Evolutionary conservation across 1,140 invertebrate genomes (phyloP).

Genomic region (Lucilia sericata): DNA sequence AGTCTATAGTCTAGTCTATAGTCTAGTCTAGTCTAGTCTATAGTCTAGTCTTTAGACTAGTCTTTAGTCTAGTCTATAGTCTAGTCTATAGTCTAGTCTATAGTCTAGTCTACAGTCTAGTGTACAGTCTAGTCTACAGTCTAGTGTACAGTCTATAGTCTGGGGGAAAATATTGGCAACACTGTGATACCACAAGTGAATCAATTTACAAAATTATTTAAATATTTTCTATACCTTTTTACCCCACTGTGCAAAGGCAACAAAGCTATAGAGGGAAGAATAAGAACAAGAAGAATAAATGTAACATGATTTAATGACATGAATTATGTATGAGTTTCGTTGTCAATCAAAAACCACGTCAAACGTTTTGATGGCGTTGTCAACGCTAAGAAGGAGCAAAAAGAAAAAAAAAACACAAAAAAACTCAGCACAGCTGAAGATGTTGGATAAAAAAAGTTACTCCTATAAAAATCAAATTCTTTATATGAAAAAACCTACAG

Average conservation of each 20-base stretch:
- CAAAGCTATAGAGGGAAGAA: slow-evolving; percentile 42
- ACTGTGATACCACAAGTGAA: too few relatives aligned
- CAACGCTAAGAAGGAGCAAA: slow-evolving; percentile 55
- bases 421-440: slow-evolving; percentile 33
- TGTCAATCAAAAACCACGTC: slow-evolving; percentile 69
- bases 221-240: not conserved
- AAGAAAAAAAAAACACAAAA: not conserved
- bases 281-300: slow-evolving; percentile 59
- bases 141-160: too few relatives aligned
- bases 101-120: too few relatives aligned
- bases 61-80: too few relatives aligned
- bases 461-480: slow-evolving; percentile 35
- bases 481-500: slow-evolving; percentile 20
- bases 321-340: slow-evolving; percentile 68
- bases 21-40: too few relatives aligned
- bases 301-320: slow-evolving; percentile 69
- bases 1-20: too few relatives aligned
- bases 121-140: too few relatives aligned
- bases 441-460: not conserved
- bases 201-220: too few relatives aligned
- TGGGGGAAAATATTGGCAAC: too few relatives aligned
- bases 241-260: slow-evolving; percentile 6
- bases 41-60: too few relatives aligned
- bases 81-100: too few relatives aligned
- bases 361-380: slow-evolving; percentile 68